These are phyloP conservation scores for Cinara cedri DNA, from an alignment of 2,888 invertebrate genomes.

Conservation along the genomic window DNA sequence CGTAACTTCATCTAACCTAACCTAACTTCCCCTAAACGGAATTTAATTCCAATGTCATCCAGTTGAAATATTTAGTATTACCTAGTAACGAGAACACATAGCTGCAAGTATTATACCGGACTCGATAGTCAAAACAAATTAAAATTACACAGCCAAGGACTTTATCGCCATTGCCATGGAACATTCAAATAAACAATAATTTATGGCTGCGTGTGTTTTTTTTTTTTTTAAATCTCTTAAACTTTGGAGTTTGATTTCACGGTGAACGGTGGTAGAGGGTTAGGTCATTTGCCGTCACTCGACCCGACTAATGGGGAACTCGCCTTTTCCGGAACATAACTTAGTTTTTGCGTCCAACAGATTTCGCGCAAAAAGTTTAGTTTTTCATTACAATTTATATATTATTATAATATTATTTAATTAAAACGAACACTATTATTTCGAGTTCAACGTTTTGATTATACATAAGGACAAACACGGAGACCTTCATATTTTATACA, in stretches of 20 bases:
- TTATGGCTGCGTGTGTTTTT: not conserved
- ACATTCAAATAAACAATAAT: slow-evolving; percentile 1
- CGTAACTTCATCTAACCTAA: no score
- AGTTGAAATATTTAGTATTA: no score
- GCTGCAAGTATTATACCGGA: not conserved
- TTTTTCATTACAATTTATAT: slow-evolving; percentile 9
- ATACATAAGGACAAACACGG: not conserved
- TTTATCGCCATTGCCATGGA: slow-evolving; percentile 3
- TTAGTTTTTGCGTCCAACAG: slow-evolving; percentile 19
- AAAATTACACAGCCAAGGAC: not conserved
- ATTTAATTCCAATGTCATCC: no score
- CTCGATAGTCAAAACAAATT: slow-evolving; percentile 7
- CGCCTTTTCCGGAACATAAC: slow-evolving; percentile 10
- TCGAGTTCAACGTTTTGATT: not conserved
- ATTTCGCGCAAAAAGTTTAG: slow-evolving; percentile 4
- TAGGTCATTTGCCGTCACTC: not conserved
- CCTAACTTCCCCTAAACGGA: no score
- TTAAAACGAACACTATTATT: slow-evolving; percentile 31
- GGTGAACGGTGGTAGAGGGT: not conserved
- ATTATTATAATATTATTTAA: not conserved
- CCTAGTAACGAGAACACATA: no score
- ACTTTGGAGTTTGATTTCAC: not conserved
- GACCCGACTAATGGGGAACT: slow-evolving; percentile 24
- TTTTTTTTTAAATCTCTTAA: no score
- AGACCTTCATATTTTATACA: slow-evolving; percentile 18